Evolutionary conservation across 1,140 invertebrate genomes (phyloP), one percentile per base, ranked within the genome.

Genomic region (Meloidogyne hapla): DNA sequence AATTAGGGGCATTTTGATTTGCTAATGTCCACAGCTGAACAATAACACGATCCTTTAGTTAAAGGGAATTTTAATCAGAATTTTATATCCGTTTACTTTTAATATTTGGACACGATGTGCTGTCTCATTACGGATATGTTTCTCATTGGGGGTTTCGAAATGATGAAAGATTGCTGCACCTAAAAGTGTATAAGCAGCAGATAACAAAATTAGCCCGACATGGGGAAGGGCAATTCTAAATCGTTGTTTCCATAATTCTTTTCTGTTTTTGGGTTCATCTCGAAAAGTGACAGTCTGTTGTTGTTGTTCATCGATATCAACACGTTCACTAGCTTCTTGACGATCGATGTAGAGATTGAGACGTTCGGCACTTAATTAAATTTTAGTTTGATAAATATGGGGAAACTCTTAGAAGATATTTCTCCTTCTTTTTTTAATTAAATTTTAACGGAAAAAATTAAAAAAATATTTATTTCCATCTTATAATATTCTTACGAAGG

Each of bases 161-260:
- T 85, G 81, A 69, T 85, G 82, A 70, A 85, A 85, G 26, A 85
- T 84, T 13, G 80, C 81, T 25, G 84, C 84, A n/a, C 84, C 84
- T 25, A 85, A 68, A 21, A 85, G 61, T 45, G 84, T 85, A 48
- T 85, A 85, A 6, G 80, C 66, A 25, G 85, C 83, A 15, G 85
- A 85, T 25, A 85, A 73, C 42, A 85, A 63, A 23, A 85, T 84
- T 10, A 85, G 72, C 13, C 84, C 84, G 48, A 85, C 83, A 67
- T 85, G 84, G 12, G 84, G 84, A 9, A 87, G 67, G 40, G 83
- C 74, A 65, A 85, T 83, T 33, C 81, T 75, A 25, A 85, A 72
- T 13, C 82, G 82, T 85, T 80, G 76, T 77, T 77, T 84, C 71
- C 78, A 85, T 6, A 69, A 56, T 74, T 83, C 82, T 33, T 70